Percentiles rank a stretch among this genome's conserved stretches.
Conservation (phyloP, 2,888 invertebrate species). For the Alloscopus bannaensis region DNA sequence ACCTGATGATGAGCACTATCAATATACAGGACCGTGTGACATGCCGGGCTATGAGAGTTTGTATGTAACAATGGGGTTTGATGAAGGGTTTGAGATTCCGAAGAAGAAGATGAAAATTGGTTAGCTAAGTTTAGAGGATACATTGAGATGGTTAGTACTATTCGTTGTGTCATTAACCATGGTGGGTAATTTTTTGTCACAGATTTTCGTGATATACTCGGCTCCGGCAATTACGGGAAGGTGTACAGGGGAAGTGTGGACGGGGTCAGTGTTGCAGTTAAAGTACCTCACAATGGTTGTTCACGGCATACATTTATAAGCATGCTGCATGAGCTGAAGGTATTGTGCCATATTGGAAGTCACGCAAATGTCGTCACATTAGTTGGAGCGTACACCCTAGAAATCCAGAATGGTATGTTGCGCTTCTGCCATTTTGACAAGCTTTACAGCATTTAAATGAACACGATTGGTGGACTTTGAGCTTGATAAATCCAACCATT, state of each 20-base stretch:
- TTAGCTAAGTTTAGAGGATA: too few relatives aligned
- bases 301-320: background rate
- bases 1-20: too few relatives aligned
- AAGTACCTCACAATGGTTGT: background rate
- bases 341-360: conserved; percentile 15
- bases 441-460: background rate
- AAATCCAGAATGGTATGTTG: conserved; percentile 11
- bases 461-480: background rate
- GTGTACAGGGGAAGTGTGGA: background rate
- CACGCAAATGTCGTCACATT: conserved; percentile 11
- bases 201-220: background rate
- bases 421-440: background rate
- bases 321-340: conserved; percentile 16
- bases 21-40: too few relatives aligned
- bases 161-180: too few relatives aligned
- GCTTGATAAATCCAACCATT: background rate
- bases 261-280: background rate
- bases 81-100: too few relatives aligned
- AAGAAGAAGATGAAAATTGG: too few relatives aligned
- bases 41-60: too few relatives aligned
- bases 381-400: conserved; percentile 12
- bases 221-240: background rate
- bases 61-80: too few relatives aligned
- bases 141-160: too few relatives aligned
- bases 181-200: too few relatives aligned